phyloP scores from a whole-genome alignment of 1,140 invertebrate genomes.

The Hylaeus volcanicus region DNA sequence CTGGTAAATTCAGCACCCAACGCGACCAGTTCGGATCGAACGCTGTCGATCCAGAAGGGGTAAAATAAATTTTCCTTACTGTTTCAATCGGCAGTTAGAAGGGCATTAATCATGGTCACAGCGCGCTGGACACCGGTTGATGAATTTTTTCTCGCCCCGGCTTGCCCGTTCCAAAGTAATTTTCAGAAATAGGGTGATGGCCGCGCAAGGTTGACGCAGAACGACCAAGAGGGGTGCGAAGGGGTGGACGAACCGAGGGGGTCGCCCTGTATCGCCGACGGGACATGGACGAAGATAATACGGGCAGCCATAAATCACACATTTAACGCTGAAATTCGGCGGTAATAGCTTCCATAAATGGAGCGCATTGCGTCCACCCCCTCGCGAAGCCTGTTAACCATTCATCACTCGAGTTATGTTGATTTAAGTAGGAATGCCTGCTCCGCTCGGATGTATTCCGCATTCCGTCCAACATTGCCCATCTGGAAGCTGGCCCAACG shows the following conservation, averaged over 20 bases:
- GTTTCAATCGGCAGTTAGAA: constrained; percentile 51
- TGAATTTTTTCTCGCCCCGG: constrained; percentile 50
- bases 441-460: constrained; percentile 57
- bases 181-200: constrained; percentile 27
- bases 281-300: constrained; percentile 66
- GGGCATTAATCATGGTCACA: constrained; percentile 52
- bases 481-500: constrained; percentile 59
- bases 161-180: constrained; percentile 54
- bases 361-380: constrained; percentile 59
- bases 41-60: background rate
- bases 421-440: constrained; percentile 70
- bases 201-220: background rate
- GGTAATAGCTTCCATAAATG: constrained; percentile 68
- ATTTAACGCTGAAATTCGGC: constrained; percentile 68
- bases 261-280: constrained; percentile 58
- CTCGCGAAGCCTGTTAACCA: constrained; percentile 62
- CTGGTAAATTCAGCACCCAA: no score
- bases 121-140: constrained; percentile 38
- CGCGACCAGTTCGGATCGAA: no score
- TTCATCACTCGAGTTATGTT: constrained; percentile 70
- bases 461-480: constrained; percentile 64
- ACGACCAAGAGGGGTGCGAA: background rate
- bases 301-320: constrained; percentile 65
- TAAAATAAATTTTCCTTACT: constrained; percentile 38
- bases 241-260: background rate